Evolutionary conservation across 2,888 invertebrate genomes (phyloP), one percentile per base, ranked within the genome.

Genomic region (Zaprionus bogoriensis): DNA sequence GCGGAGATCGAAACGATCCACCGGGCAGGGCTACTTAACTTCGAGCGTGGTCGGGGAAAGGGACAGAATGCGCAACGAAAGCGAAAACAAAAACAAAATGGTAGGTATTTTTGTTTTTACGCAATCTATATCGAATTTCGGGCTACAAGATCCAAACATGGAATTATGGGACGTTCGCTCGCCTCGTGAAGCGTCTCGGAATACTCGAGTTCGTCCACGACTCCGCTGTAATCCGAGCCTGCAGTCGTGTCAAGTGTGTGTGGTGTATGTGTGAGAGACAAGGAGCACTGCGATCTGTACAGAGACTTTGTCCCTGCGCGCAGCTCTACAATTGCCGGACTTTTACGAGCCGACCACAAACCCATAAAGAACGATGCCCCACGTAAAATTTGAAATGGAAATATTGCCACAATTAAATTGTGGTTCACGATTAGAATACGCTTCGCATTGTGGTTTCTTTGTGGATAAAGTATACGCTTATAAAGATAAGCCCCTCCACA

Each of bases 21-120:
- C 58, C 69, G 62, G 62, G 63, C 30, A 27, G 46, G 46, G 46
- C n/a, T n/a, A n/a, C n/a, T n/a, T n/a, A n/a, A n/a, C n/a, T 59
- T 60, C 17, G 22, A 6, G 22, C 3, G 36, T 44, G 25, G 38
- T 23, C 47, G 25, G 39, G 52, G 17, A 51, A 5, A 9, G 27
- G 39, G 12, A 36, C 38, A 46, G 38, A 45, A 46, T 32, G 48
- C 52, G 42, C 48, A 66, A 62, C 41, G 61, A 67, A 74, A 72
- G 62, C 57, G 67, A 77, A 77, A 79, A 82, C 57, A 65, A 77
- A 77, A 79, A 82, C 64, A 77, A 72, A 77, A 80, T 59, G 74
- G 69, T 77, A 83, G n/a, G n/a, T n/a, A n/a, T n/a, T n/a, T n/a
- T 77, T 80, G 83, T 79, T 82, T 77, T 74, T 79, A 74, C 77